Conservation (phyloP, 2,113 vertebrate species). For the Gnathonemus echidnorhynchus region DNA sequence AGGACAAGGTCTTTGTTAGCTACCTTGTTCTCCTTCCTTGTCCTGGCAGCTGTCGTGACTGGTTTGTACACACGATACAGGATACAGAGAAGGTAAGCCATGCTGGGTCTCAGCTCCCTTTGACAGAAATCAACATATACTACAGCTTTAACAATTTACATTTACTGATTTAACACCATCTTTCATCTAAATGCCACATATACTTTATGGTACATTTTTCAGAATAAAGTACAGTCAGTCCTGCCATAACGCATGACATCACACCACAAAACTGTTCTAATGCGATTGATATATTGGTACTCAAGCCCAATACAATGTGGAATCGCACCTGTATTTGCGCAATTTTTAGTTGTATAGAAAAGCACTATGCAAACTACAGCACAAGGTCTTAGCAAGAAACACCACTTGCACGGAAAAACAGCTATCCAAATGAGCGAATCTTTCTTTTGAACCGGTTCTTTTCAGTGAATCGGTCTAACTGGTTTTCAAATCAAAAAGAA, state of each 20-base stretch:
- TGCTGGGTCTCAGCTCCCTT: background rate
- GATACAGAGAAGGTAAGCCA: conserved; percentile 40
- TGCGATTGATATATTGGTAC: background rate
- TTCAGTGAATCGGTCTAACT: background rate
- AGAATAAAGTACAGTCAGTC: background rate
- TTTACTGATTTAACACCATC: background rate
- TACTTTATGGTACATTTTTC: background rate
- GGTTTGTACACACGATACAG: conserved; percentile 40
- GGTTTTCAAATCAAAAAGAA: background rate
- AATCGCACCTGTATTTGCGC: background rate
- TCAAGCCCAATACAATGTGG: background rate
- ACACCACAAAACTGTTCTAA: background rate
- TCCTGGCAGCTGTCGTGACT: conserved; percentile 22
- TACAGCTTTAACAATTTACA: background rate
- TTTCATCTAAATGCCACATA: background rate
- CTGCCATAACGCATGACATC: background rate
- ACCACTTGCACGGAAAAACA: background rate
- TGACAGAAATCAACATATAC: background rate
- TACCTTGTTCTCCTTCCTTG: conserved; percentile 32
- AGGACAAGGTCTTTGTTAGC: conserved; percentile 9
- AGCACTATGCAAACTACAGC: background rate
- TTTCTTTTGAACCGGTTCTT: background rate
- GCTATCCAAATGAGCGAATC: background rate
- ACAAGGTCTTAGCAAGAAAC: background rate
- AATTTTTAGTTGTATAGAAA: background rate